phyloP scores from a whole-genome alignment of 2,113 vertebrate species.

The Forbesichthys agassizii region DNA sequence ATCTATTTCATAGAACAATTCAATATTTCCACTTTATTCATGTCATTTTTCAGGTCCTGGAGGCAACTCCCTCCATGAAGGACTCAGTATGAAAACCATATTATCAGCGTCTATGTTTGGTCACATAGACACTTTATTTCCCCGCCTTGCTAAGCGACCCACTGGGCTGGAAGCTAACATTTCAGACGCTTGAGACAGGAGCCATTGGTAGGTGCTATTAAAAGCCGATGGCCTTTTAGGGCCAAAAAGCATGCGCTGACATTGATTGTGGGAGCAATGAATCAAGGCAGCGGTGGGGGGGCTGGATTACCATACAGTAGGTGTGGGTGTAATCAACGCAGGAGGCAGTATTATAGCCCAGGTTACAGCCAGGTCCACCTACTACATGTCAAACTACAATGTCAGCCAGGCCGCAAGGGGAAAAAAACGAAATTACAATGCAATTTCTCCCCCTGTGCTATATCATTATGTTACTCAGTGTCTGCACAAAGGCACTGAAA shows the following conservation, averaged over 20 bases:
- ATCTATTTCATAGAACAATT: neutral
- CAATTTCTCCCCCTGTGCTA: neutral
- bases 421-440: neutral
- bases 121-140: conserved; percentile 17
- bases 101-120: no score
- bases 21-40: neutral
- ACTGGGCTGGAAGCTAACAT: conserved; percentile 5
- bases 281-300: conserved; percentile 32
- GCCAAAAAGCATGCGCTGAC: conserved; percentile 16
- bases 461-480: neutral
- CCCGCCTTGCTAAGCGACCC: conserved; percentile 1
- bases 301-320: conserved; percentile 18
- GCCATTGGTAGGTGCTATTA: conserved; percentile 34
- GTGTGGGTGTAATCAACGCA: conserved; percentile 32
- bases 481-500: no score
- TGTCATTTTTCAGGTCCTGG: neutral
- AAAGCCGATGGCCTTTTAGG: conserved; percentile 25
- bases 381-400: conserved; percentile 36
- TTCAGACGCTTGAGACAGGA: conserved; percentile 12
- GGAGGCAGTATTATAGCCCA: conserved; percentile 35
- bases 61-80: neutral
- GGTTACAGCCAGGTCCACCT: conserved; percentile 32
- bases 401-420: conserved; percentile 9
- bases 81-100: no score
- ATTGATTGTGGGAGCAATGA: conserved; percentile 28